Evolutionary conservation across 2,113 vertebrate genomes (phyloP).

Genomic region (Platysternon megacephalum): DNA sequence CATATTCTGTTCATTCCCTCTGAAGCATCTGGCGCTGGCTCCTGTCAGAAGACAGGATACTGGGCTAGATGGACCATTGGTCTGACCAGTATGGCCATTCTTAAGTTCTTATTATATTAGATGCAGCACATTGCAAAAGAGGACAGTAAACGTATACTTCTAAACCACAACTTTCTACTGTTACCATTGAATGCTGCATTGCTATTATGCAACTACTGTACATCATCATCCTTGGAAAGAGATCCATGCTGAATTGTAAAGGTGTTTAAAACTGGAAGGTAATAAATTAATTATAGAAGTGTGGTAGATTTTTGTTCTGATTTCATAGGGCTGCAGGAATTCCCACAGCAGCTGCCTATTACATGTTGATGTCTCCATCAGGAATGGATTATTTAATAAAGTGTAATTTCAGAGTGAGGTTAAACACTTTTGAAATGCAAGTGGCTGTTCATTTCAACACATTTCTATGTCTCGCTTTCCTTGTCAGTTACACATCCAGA

Average conservation of each 20-base stretch:
- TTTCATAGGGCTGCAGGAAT: not conserved
- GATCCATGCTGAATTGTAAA: not conserved
- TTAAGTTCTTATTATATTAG: not conserved
- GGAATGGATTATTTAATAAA: not conserved
- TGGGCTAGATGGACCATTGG: not conserved
- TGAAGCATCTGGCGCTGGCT: not conserved
- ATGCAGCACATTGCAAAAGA: not conserved
- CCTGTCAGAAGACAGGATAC: not conserved
- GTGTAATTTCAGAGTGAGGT: not conserved
- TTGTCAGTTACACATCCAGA: not conserved
- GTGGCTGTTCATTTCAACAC: not conserved
- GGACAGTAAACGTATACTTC: not conserved
- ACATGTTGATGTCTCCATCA: not conserved
- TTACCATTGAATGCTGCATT: not conserved
- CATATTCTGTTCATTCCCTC: not conserved
- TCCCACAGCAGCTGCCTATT: not conserved
- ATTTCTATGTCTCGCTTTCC: not conserved
- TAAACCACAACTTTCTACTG: not conserved
- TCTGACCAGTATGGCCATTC: not conserved
- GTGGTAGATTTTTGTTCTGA: not conserved
- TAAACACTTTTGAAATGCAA: not conserved
- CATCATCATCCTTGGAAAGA: not conserved
- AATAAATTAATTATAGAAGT: not conserved
- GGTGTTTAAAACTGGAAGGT: not conserved
- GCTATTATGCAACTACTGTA: rapidly evolving